Percentiles rank a stretch among this genome's conserved stretches.
Evolutionary conservation across 2,888 invertebrate species (phyloP).

Genomic region (Iphiclides podalirius): DNA sequence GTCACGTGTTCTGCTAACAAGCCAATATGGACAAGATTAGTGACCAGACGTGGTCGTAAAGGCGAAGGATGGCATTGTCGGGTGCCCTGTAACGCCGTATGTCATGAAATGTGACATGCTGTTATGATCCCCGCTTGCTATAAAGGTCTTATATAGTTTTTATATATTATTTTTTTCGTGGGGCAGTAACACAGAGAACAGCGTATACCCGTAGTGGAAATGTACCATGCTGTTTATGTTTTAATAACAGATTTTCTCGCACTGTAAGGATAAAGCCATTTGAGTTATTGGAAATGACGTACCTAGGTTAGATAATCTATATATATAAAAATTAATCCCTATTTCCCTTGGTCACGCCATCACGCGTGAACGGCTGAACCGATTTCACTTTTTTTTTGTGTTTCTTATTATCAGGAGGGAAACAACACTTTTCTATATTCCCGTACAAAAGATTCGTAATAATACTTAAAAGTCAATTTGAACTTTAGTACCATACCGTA

Average conservation of each 20-base stretch:
- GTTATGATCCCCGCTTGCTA: constrained; percentile 46
- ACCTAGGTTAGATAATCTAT: too few relatives aligned
- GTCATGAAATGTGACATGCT: constrained; percentile 62
- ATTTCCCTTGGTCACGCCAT: too few relatives aligned
- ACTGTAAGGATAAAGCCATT: not conserved
- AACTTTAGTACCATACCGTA: too few relatives aligned
- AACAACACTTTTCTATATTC: too few relatives aligned
- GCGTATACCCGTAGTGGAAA: not conserved
- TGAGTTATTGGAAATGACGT: too few relatives aligned
- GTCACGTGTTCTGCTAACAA: constrained; percentile 56
- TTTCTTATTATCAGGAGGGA: too few relatives aligned
- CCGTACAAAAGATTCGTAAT: too few relatives aligned
- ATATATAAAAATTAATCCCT: too few relatives aligned
- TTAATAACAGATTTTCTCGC: not conserved
- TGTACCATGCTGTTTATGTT: not conserved
- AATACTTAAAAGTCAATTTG: too few relatives aligned
- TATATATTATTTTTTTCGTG: constrained; percentile 20
- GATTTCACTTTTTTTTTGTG: too few relatives aligned
- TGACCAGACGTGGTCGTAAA: constrained; percentile 44
- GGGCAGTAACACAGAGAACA: not conserved
- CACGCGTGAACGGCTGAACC: too few relatives aligned
- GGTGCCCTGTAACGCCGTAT: constrained; percentile 47
- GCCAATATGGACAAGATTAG: constrained; percentile 64
- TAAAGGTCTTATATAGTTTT: too few relatives aligned
- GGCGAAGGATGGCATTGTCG: constrained; percentile 27